A percentile compares a stretch with the other conserved stretches of the same genome.
phyloP scores from a whole-genome alignment of 2,888 invertebrate genomes.

The Sepiola atlantica region DNA sequence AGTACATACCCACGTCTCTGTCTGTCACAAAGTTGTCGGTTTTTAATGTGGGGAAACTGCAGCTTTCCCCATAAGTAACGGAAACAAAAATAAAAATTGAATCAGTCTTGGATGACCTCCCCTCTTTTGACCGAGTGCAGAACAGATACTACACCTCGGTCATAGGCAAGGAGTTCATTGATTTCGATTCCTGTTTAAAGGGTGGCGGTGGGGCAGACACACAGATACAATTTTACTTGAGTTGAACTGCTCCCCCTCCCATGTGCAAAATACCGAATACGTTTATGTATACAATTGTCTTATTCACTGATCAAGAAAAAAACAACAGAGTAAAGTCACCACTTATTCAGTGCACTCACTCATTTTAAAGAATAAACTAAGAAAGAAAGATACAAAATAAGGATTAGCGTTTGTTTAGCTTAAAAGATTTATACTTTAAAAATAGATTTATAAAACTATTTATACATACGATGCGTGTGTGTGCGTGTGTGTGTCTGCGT shows the following conservation, averaged over 20 bases:
- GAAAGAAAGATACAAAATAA: neutral
- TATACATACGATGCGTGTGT: neutral
- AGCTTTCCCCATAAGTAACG: no score
- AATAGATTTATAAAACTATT: constrained; percentile 18
- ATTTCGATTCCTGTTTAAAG: neutral
- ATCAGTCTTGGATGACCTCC: no score
- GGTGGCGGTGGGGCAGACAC: neutral
- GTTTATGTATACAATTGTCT: neutral
- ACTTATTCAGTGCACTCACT: neutral
- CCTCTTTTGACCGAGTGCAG: no score
- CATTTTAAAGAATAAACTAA: neutral
- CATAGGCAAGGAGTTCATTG: no score
- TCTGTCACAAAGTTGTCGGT: neutral
- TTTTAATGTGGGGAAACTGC: no score
- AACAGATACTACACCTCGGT: no score
- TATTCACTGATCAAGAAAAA: neutral
- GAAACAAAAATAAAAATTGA: no score
- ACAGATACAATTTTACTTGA: neutral
- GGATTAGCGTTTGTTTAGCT: neutral
- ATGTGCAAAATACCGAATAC: neutral
- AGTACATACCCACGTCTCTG: no score
- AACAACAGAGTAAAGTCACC: neutral
- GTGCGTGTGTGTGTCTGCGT: neutral
- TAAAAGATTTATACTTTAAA: neutral
- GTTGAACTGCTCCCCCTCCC: neutral